phyloP scores from a whole-genome alignment of 2,797 vertebrate genomes.

The Thalassophryne amazonica region DNA sequence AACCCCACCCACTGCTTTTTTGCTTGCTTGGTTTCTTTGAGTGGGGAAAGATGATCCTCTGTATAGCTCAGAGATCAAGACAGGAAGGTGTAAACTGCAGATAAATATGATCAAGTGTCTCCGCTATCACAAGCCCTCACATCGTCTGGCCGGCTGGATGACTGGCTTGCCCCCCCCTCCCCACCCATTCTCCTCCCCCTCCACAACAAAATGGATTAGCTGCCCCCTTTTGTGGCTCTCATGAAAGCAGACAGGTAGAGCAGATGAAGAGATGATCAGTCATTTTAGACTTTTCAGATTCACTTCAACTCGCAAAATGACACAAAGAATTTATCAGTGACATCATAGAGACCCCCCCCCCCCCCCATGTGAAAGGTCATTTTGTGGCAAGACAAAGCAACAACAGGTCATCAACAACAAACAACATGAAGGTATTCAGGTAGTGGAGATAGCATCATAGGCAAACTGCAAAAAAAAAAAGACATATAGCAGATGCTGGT shows the following conservation, averaged over 20 bases:
- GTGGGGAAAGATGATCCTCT: slow-evolving; percentile 84
- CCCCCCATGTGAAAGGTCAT: slow-evolving; percentile 26
- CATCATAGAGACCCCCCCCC: slow-evolving; percentile 1
- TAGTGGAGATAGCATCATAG: no score
- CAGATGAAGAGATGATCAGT: slow-evolving; percentile 47
- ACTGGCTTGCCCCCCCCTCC: slow-evolving; percentile 1
- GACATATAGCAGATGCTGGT: no score
- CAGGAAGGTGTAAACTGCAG: slow-evolving; percentile 91
- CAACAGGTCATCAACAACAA: slow-evolving; percentile 1
- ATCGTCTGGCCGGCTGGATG: slow-evolving; percentile 53
- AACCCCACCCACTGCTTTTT: slow-evolving; percentile 22
- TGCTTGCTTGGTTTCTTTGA: slow-evolving; percentile 79
- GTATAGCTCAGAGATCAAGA: slow-evolving; percentile 88
- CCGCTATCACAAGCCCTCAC: slow-evolving; percentile 73
- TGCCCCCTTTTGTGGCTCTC: slow-evolving; percentile 51
- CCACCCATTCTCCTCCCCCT: slow-evolving; percentile 1
- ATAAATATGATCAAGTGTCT: slow-evolving; percentile 88
- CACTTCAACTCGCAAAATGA: slow-evolving; percentile 19
- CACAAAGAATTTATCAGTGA: slow-evolving; percentile 21
- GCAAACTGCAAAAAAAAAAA: no score
- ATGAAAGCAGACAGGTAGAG: slow-evolving; percentile 45
- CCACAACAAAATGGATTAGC: slow-evolving; percentile 56
- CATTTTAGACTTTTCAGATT: slow-evolving; percentile 35
- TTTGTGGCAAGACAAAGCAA: slow-evolving; percentile 12
- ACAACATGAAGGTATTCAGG: not conserved